Base-by-base conservation (phyloP, 1,140 invertebrate genomes). In the Heliconius melpomene region DNA sequence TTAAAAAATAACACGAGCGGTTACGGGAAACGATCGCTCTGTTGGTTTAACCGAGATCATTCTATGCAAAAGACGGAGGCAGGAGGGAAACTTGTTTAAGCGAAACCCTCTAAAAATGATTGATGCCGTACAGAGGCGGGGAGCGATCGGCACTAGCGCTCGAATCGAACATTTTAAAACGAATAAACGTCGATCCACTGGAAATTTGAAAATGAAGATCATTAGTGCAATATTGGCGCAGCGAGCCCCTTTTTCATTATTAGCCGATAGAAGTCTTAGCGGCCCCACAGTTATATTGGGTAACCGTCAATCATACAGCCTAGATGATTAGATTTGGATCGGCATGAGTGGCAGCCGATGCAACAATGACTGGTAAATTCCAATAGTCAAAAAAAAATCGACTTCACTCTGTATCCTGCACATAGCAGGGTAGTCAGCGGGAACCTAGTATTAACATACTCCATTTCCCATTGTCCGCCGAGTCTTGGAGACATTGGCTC, bases 41-140 rank as follows among this genome's bases (percentile, higher is more conserved):
- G 91, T 94, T 93, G 93, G 93, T 93, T 93, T 91, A 92, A 87
- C 88, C 85, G 91, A 93, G 93, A 94, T 94, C 93, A 91, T 90
- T 93, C 91, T 89, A 93, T 90, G 91, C 88, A 91, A 91, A 93
- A 93, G 86, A 91, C 88, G 87, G 84, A 88, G 88, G 88, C 90
- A 91, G 91, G 90, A 93, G 90, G 90, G 90, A 93, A 94, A 93
- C 90, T 92, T 90, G 93, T 90, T 92, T 91, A 93, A 93, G 89
- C 88, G 93, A 94, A 94, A 91, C 92, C 92, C 92, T 94, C 92
- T 91, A 94, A 94, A 94, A 93, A 94, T 94, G 93, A 94, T 94
- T 94, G 93, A 94, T 94, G 93, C 91, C 89, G 82, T 86, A 82
- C 83, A 81, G n/a, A n/a, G n/a, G 85, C 84, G 86, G 87, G 82